Conservation (phyloP, 2,888 invertebrate genomes). For the Caenorhabditis parvicauda region DNA sequence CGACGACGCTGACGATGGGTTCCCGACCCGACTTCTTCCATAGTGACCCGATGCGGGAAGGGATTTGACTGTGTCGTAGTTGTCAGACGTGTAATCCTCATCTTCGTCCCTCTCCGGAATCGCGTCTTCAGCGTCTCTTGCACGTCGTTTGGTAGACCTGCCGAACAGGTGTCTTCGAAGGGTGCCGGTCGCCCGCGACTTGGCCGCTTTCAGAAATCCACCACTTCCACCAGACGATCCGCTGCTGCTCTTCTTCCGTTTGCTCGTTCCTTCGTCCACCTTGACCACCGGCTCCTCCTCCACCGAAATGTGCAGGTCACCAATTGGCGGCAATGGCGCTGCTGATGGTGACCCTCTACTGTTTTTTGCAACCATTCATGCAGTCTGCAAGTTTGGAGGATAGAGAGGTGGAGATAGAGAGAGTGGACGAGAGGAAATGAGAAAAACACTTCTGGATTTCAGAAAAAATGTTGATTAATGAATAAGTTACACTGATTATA, state of each 20-base stretch:
- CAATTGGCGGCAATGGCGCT: constrained; percentile 12
- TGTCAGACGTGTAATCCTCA: constrained; percentile 28
- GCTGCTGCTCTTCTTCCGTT: constrained; percentile 16
- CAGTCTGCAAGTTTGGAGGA: constrained; percentile 1
- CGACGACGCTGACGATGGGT: constrained; percentile 2
- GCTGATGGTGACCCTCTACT: constrained; percentile 10
- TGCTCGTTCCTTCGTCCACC: constrained; percentile 1
- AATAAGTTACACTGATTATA: no score
- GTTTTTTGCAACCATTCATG: constrained; percentile 18
- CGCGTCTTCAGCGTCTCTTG: constrained; percentile 41
- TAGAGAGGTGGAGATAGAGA: constrained; percentile 5
- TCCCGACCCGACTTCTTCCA: constrained; percentile 39
- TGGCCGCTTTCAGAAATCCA: constrained; percentile 31
- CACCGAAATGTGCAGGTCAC: constrained; percentile 21
- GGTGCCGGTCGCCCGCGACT: constrained; percentile 35
- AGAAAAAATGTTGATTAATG: background rate
- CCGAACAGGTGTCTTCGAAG: constrained; percentile 38
- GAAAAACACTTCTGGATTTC: no score
- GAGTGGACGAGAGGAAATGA: background rate
- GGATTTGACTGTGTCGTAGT: constrained; percentile 46
- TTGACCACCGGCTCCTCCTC: constrained; percentile 19
- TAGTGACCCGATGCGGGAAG: constrained; percentile 47
- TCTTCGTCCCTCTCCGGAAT: constrained; percentile 25
- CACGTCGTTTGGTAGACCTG: constrained; percentile 27
- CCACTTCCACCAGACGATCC: no score